A percentile compares a stretch with the other conserved stretches of the same genome.
Evolutionary conservation across 37 sponge, comb jelly and placozoan species (phyloP).

Genomic region (Agelas oroides): DNA sequence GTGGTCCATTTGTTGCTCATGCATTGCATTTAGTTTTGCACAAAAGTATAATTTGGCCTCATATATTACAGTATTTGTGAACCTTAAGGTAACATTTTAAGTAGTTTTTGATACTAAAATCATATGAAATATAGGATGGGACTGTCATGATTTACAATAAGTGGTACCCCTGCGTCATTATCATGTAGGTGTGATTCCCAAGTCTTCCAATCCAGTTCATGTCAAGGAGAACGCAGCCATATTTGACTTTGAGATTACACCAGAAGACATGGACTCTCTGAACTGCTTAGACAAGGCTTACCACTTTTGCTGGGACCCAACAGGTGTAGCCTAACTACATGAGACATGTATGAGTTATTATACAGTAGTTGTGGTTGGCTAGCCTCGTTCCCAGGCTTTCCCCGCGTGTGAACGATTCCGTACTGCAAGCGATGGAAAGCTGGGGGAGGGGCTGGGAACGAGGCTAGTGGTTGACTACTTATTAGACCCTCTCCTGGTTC

Average conservation of each 20-base stretch:
- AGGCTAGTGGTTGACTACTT: too few relatives aligned
- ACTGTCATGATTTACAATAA: too few relatives aligned
- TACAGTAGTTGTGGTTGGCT: too few relatives aligned
- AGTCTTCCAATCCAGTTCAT: constrained; percentile 28
- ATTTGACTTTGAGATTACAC: constrained; percentile 43
- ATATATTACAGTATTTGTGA: background rate
- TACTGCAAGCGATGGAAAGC: too few relatives aligned
- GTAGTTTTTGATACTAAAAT: background rate
- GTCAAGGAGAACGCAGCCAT: constrained; percentile 28
- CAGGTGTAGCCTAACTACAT: constrained; percentile 15
- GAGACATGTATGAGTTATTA: background rate
- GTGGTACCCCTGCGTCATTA: too few relatives aligned
- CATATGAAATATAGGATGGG: background rate
- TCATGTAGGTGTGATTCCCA: constrained; percentile 58
- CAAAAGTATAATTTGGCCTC: too few relatives aligned
- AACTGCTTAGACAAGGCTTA: constrained; percentile 10
- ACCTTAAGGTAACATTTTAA: background rate
- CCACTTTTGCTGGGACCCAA: constrained; percentile 66
- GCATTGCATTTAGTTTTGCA: too few relatives aligned
- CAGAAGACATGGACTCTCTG: constrained; percentile 32
- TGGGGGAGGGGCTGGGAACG: too few relatives aligned
- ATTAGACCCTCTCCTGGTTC: too few relatives aligned
- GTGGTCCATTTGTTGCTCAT: too few relatives aligned
- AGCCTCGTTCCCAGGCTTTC: too few relatives aligned
- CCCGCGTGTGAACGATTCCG: too few relatives aligned